Conservation (phyloP, 2,888 invertebrate genomes). For the Parthenolecanium corni region DNA sequence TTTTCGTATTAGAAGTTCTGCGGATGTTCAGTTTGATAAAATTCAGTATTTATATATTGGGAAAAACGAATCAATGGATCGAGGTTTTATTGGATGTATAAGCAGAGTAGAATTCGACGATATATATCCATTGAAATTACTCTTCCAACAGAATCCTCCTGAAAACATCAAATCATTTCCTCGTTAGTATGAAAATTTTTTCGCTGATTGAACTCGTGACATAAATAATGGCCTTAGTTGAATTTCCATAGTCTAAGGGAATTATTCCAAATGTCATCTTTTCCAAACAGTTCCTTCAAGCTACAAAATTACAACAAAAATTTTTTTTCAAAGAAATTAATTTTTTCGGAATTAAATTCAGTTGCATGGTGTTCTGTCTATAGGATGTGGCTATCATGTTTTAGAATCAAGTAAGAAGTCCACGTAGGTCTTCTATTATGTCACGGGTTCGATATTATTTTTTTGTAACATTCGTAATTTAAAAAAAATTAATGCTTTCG, state of each 20-base stretch:
- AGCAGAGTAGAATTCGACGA: constrained; percentile 94
- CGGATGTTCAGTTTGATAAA: constrained; percentile 94
- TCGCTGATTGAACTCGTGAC: background rate
- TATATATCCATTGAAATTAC: constrained; percentile 84
- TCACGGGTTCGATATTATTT: no score
- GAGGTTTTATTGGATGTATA: constrained; percentile 88
- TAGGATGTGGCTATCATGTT: no score
- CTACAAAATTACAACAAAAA: no score
- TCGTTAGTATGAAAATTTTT: constrained; percentile 41
- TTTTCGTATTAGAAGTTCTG: constrained; percentile 77
- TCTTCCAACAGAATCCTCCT: constrained; percentile 91
- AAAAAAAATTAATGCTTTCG: no score
- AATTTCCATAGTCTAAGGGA: background rate
- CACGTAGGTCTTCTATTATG: no score
- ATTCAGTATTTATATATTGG: constrained; percentile 95
- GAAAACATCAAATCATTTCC: constrained; percentile 65
- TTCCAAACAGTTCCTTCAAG: no score
- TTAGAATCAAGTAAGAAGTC: no score
- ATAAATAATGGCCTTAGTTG: background rate
- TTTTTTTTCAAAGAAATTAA: no score
- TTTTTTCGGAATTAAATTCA: no score
- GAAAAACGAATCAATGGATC: constrained; percentile 75
- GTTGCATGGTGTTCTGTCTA: no score
- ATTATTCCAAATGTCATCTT: constrained; percentile 32
- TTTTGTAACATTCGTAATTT: no score